Conservation (phyloP, 2,797 vertebrate genomes). For the Phyllotis vaccarum region DNA sequence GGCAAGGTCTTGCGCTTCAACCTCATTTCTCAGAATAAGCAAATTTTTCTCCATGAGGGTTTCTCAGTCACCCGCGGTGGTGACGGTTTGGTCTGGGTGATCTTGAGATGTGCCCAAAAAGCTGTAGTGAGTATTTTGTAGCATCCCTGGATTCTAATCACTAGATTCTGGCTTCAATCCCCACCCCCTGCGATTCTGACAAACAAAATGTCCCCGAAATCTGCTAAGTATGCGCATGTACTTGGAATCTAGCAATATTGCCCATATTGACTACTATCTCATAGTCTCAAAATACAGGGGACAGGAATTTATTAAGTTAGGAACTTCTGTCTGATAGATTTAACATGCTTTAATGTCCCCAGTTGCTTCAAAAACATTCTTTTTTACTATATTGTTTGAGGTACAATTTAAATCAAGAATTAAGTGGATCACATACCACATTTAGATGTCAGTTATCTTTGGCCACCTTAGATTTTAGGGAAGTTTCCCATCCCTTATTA, state of each 20-base stretch:
- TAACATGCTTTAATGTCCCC: background rate
- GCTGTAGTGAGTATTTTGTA: background rate
- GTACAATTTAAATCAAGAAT: constrained; percentile 24
- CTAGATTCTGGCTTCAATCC: background rate
- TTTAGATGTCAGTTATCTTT: background rate
- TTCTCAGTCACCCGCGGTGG: accelerated
- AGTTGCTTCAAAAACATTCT: background rate
- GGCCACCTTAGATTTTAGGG: background rate
- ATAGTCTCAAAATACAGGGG: background rate
- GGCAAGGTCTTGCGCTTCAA: background rate
- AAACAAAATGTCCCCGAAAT: background rate
- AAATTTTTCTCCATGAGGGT: background rate
- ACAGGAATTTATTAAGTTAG: background rate
- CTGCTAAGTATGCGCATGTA: background rate
- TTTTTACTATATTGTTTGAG: background rate
- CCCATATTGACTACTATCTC: background rate
- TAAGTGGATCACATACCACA: background rate
- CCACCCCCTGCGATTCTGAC: background rate
- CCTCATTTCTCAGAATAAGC: background rate
- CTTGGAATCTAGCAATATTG: background rate
- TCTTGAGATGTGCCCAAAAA: background rate
- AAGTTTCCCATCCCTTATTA: background rate
- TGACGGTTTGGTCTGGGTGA: background rate
- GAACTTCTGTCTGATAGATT: background rate
- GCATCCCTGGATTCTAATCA: background rate